Conservation (phyloP, 2,888 invertebrate genomes). For the Caenorhabditis sulstoni region DNA sequence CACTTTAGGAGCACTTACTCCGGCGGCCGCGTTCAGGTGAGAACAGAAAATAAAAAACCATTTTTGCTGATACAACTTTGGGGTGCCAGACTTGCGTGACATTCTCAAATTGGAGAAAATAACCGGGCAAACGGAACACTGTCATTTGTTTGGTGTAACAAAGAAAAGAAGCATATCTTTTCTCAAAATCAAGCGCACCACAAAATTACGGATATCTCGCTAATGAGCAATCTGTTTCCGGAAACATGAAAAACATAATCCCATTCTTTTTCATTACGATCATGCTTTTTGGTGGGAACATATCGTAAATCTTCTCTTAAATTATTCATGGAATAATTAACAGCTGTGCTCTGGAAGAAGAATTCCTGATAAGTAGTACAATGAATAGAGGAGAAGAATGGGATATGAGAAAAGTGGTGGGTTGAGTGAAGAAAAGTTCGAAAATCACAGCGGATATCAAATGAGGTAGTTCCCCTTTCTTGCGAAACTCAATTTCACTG, state of each 20-base stretch:
- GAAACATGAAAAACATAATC: not conserved
- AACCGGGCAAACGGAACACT: not conserved
- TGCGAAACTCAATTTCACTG: not conserved
- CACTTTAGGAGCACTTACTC: constrained; percentile 18
- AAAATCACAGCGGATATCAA: constrained; percentile 5
- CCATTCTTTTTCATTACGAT: not conserved
- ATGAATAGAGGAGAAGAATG: not conserved
- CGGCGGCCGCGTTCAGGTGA: constrained; percentile 38
- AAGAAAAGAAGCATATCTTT: constrained; percentile 8
- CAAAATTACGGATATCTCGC: not conserved
- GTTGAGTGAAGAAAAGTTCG: not conserved
- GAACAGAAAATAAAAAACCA: not conserved
- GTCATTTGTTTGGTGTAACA: not conserved
- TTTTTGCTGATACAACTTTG: not conserved
- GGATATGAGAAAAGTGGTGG: not conserved
- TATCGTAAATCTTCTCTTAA: not conserved
- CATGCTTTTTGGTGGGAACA: not conserved
- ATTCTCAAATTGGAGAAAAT: not conserved
- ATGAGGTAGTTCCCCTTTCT: not conserved
- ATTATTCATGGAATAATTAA: no score
- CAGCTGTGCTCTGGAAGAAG: not conserved
- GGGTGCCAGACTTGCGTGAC: not conserved
- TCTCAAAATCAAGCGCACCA: constrained; percentile 5
- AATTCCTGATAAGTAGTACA: not conserved
- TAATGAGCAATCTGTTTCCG: not conserved